A percentile compares a stretch with the other conserved stretches of the same genome.
phyloP scores from a whole-genome alignment of 2,797 vertebrate genomes.

The Gobio occitaniae region DNA sequence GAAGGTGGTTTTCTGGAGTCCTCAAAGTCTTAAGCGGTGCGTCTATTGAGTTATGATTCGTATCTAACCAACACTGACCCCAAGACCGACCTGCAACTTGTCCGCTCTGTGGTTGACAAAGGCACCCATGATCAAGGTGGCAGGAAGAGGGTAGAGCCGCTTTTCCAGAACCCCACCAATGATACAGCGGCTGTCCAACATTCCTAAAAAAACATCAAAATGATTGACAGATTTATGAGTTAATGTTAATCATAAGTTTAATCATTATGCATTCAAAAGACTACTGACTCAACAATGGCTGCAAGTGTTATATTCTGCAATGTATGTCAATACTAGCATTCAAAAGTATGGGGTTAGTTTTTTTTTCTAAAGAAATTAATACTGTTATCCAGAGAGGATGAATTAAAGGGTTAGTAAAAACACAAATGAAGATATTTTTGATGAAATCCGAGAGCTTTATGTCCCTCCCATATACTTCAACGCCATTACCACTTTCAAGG shows the following conservation, averaged over 20 bases:
- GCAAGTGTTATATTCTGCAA: neutral
- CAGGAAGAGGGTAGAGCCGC: conserved; percentile 87
- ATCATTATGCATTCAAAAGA: neutral
- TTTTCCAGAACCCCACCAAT: conserved; percentile 94
- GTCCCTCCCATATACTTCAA: too few species aligned
- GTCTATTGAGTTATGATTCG: neutral
- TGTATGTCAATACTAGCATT: neutral
- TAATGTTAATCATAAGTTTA: neutral
- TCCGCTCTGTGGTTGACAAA: conserved; percentile 95
- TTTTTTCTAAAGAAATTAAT: neutral
- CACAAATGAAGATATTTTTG: too few species aligned
- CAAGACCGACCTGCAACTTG: conserved; percentile 87
- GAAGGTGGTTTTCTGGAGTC: conserved; percentile 33
- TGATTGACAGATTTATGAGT: neutral
- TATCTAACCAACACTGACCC: conserved; percentile 74
- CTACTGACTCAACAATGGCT: neutral
- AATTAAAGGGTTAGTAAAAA: too few species aligned
- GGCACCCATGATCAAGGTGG: conserved; percentile 93
- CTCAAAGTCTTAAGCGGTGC: neutral
- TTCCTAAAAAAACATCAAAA: conserved; percentile 74
- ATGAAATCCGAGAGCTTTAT: too few species aligned
- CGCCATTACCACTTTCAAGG: too few species aligned
- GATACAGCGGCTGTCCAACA: conserved; percentile 94
- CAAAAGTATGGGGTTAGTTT: neutral
- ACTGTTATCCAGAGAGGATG: neutral